Conservation (phyloP, 2,113 vertebrate genomes). For the Hippocampus mohnikei region DNA sequence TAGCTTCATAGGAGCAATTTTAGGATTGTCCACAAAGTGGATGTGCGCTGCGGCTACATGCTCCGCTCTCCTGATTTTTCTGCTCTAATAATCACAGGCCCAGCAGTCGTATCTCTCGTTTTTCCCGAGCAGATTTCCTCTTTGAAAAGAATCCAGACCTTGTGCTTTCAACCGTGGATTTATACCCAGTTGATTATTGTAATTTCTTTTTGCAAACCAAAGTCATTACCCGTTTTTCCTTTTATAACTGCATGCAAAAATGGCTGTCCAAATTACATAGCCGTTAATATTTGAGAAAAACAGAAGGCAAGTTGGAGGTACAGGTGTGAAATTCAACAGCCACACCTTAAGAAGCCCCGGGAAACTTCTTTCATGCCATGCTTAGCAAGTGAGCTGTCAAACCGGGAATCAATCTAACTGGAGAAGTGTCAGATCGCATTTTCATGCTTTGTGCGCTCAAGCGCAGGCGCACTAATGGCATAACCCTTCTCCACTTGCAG, state of each 20-base stretch:
- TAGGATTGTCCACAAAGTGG: slow-evolving; percentile 35
- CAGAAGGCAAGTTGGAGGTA: slow-evolving; percentile 1
- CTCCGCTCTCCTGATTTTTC: slow-evolving; percentile 66
- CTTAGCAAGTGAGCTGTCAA: slow-evolving; percentile 24
- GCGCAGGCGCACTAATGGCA: slow-evolving; percentile 5
- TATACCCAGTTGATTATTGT: neutral
- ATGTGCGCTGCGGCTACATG: slow-evolving; percentile 45
- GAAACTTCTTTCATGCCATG: slow-evolving; percentile 30
- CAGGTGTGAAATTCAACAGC: slow-evolving; percentile 38
- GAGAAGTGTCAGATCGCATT: slow-evolving; percentile 49
- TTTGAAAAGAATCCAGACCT: slow-evolving; percentile 22
- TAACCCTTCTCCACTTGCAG: slow-evolving; percentile 59
- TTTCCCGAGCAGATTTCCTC: slow-evolving; percentile 48
- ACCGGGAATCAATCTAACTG: slow-evolving; percentile 38
- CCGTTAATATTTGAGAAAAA: neutral
- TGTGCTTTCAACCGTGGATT: slow-evolving; percentile 3
- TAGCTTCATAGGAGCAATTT: slow-evolving; percentile 3
- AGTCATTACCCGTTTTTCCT: neutral
- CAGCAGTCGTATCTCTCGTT: slow-evolving; percentile 46
- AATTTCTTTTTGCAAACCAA: slow-evolving; percentile 1
- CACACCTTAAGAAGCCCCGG: slow-evolving; percentile 13
- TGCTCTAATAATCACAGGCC: slow-evolving; percentile 73
- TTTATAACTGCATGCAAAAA: neutral
- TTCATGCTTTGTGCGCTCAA: slow-evolving; percentile 11
- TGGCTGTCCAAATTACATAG: neutral